phyloP scores from a whole-genome alignment of 2,888 invertebrate species.

The Epistrophe eligans region DNA sequence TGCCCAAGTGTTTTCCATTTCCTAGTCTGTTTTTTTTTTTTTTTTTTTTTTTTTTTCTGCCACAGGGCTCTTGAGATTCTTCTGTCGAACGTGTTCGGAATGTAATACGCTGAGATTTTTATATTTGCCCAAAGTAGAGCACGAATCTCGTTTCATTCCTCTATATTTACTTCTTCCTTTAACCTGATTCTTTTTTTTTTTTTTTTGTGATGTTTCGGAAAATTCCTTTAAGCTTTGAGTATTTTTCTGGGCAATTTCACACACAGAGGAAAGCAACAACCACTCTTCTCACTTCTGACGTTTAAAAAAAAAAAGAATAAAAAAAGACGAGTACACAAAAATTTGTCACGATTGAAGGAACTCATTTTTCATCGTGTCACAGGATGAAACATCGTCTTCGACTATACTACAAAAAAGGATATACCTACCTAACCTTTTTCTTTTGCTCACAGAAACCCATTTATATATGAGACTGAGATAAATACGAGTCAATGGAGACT shows the following conservation, averaged over 20 bases:
- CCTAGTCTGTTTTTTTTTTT: neutral
- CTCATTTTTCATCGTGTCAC: slow-evolving; percentile 74
- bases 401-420: slow-evolving; percentile 15
- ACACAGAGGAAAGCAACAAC: slow-evolving; percentile 46
- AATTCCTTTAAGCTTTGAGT: slow-evolving; percentile 54
- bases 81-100: slow-evolving; percentile 66
- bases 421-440: slow-evolving; percentile 27
- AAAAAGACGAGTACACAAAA: slow-evolving; percentile 24
- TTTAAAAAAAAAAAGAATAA: neutral
- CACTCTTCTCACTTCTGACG: slow-evolving; percentile 15
- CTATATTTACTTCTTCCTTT: slow-evolving; percentile 21
- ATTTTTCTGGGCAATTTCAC: slow-evolving; percentile 72
- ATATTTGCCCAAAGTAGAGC: slow-evolving; percentile 62
- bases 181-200: slow-evolving; percentile 2
- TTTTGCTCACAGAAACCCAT: slow-evolving; percentile 30
- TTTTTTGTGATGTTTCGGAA: slow-evolving; percentile 1
- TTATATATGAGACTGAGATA: slow-evolving; percentile 22
- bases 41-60: neutral
- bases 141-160: slow-evolving; percentile 46
- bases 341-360: slow-evolving; percentile 74
- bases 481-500: slow-evolving; percentile 46
- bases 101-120: slow-evolving; percentile 68
- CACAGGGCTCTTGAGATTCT: slow-evolving; percentile 53
- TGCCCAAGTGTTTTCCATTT: slow-evolving; percentile 32
- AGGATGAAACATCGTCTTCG: slow-evolving; percentile 62